Evolutionary conservation across 2,797 vertebrate genomes (phyloP).

Genomic region (Anabas testudineus): DNA sequence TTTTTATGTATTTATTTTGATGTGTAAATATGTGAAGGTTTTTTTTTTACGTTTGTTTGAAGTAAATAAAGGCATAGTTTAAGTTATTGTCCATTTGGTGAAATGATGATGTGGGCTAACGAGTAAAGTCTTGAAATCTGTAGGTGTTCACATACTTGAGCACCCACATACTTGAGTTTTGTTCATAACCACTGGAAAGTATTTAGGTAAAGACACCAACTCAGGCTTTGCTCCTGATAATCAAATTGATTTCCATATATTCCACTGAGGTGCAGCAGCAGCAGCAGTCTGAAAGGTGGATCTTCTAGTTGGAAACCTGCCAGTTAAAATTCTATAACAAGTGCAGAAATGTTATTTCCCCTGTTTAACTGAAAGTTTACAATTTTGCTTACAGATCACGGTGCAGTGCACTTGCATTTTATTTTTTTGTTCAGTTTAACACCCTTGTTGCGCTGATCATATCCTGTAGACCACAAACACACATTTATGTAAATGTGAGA

Average conservation of each 20-base stretch:
- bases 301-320: not conserved
- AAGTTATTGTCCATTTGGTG: conserved; percentile 11
- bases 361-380: not conserved
- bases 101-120: conserved; percentile 4
- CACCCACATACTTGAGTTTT: conserved; percentile 42
- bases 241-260: conserved; percentile 46
- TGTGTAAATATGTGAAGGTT: conserved; percentile 46
- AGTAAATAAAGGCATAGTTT: conserved; percentile 51
- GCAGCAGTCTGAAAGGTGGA: not conserved
- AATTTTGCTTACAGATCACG: not conserved
- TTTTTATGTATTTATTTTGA: conserved; percentile 71
- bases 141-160: conserved; percentile 2
- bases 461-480: conserved; percentile 52
- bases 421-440: conserved; percentile 25
- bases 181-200: conserved; percentile 62
- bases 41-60: conserved; percentile 1
- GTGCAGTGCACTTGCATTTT: not conserved
- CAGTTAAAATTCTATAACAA: not conserved
- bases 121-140: conserved; percentile 2
- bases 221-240: conserved; percentile 22
- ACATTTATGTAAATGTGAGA: not conserved
- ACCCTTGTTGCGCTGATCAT: conserved; percentile 18
- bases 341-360: not conserved
- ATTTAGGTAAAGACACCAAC: conserved; percentile 45
- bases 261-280: conserved; percentile 30